Evolutionary conservation across 1,140 invertebrate species (phyloP).

Genomic region (Tenebrio molitor): DNA sequence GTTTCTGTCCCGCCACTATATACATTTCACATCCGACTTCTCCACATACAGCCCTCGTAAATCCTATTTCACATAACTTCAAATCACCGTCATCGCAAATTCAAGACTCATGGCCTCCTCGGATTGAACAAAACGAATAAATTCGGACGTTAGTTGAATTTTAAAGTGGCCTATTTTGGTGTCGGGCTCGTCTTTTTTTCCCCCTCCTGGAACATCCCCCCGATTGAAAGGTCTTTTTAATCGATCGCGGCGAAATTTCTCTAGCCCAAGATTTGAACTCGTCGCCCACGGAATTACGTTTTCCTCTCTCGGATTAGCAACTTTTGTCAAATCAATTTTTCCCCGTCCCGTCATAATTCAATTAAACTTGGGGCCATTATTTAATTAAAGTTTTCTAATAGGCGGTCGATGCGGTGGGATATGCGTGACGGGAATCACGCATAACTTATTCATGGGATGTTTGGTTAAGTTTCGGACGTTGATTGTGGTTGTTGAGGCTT

Average conservation of each 20-base stretch:
- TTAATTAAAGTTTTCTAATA: conserved; percentile 37
- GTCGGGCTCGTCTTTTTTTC: too few relatives aligned
- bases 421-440: conserved; percentile 9
- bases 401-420: background rate
- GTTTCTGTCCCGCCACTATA: background rate
- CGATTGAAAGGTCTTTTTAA: conserved; percentile 20
- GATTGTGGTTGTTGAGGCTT: conserved; percentile 5
- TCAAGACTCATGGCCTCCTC: conserved; percentile 37
- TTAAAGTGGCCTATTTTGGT: conserved; percentile 25
- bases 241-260: conserved; percentile 20
- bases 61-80: conserved; percentile 40
- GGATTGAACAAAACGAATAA: conserved; percentile 46
- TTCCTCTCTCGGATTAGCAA: too few relatives aligned
- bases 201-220: background rate
- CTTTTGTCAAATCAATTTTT: conserved; percentile 15
- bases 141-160: conserved; percentile 40
- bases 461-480: conserved; percentile 2
- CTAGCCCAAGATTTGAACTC: too few relatives aligned
- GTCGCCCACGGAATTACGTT: too few relatives aligned
- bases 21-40: conserved; percentile 37
- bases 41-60: conserved; percentile 30
- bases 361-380: conserved; percentile 27
- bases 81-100: conserved; percentile 45
- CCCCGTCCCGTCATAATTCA: background rate
- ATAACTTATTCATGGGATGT: conserved; percentile 18